phyloP scores from a whole-genome alignment of 2,797 vertebrate species.

The Tragelaphus oryx region DNA sequence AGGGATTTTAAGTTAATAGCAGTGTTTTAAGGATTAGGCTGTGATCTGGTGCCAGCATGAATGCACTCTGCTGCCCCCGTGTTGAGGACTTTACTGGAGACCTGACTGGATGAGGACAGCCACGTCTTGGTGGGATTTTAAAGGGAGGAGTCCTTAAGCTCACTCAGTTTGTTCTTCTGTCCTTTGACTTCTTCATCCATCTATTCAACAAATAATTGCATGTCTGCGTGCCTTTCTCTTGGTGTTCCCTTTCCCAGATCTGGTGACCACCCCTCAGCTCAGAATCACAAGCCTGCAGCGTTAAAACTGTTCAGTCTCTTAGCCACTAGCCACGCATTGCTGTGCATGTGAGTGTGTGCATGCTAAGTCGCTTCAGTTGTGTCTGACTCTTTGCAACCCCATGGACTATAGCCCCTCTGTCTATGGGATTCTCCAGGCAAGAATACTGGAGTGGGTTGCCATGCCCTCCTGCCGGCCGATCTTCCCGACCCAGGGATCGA shows the following conservation, averaged over 20 bases:
- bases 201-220: neutral
- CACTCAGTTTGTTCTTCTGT: neutral
- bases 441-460: neutral
- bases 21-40: neutral
- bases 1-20: neutral
- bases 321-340: neutral
- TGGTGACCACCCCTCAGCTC: neutral
- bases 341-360: neutral
- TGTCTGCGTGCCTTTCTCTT: neutral
- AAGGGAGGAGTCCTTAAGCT: neutral
- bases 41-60: neutral
- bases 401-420: neutral
- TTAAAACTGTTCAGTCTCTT: neutral
- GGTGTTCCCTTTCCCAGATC: neutral
- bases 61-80: neutral
- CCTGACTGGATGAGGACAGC: neutral
- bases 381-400: neutral
- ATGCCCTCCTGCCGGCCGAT: neutral
- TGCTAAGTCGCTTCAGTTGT: neutral
- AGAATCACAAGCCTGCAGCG: neutral
- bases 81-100: neutral
- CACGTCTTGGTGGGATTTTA: neutral
- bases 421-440: neutral
- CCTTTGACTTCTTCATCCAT: neutral
- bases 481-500: neutral